Evolutionary conservation across 2,797 vertebrate species (phyloP).

Genomic region (Sebastes itinus): DNA sequence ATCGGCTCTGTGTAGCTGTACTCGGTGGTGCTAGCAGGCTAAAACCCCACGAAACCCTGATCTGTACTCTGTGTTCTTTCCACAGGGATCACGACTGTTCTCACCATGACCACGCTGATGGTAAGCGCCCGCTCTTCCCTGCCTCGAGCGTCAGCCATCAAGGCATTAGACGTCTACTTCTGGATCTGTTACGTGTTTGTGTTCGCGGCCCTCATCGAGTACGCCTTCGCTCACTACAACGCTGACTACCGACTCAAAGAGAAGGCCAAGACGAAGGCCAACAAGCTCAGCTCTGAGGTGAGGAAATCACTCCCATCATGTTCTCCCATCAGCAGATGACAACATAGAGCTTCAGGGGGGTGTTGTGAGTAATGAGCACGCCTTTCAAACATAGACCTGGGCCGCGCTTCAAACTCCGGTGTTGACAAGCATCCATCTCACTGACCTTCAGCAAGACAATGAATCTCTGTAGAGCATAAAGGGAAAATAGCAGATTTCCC

Average conservation of each 20-base stretch:
- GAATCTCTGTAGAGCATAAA: slow-evolving; percentile 14
- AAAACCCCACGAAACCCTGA: not conserved
- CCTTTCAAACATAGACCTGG: slow-evolving; percentile 28
- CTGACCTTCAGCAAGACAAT: slow-evolving; percentile 54
- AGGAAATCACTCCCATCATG: slow-evolving; percentile 33
- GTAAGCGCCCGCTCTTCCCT: slow-evolving; percentile 95
- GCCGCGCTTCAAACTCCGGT: not conserved
- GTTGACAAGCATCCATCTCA: slow-evolving; percentile 40
- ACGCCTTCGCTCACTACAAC: slow-evolving; percentile 98
- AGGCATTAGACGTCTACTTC: slow-evolving; percentile 97
- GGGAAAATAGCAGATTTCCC: slow-evolving; percentile 13
- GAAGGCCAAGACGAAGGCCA: slow-evolving; percentile 91
- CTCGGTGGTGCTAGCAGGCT: not conserved
- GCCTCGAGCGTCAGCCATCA: slow-evolving; percentile 95
- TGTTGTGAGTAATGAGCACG: slow-evolving; percentile 44
- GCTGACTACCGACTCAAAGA: slow-evolving; percentile 96
- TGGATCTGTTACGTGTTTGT: slow-evolving; percentile 99
- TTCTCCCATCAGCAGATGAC: slow-evolving; percentile 22
- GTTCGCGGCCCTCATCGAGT: slow-evolving; percentile 96
- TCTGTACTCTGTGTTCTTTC: not conserved
- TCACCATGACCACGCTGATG: slow-evolving; percentile 99
- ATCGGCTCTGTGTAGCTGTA: not conserved
- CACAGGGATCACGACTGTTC: slow-evolving; percentile 96
- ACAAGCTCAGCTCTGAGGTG: slow-evolving; percentile 89
- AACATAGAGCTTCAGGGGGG: not conserved